Conservation (phyloP, 35 echinoderm and acorn worm species). For the Lytechinus variegatus region DNA sequence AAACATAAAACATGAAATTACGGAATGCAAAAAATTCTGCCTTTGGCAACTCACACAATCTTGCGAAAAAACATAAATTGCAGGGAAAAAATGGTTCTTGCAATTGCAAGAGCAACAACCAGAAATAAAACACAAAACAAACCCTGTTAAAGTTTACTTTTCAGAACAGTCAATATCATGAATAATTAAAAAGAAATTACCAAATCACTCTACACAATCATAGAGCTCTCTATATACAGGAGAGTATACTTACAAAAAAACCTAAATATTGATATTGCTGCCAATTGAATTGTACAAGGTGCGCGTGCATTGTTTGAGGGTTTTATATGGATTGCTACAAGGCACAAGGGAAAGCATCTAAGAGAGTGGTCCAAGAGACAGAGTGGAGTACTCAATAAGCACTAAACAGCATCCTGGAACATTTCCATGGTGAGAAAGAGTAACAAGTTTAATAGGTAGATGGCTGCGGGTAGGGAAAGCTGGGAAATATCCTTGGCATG, state of each 20-base stretch:
- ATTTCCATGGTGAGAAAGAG: not conserved
- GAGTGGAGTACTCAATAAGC: not conserved
- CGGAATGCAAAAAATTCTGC: not conserved
- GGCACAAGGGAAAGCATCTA: slow-evolving; percentile 39
- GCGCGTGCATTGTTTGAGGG: slow-evolving; percentile 28
- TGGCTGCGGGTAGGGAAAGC: not conserved
- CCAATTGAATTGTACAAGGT: slow-evolving; percentile 23
- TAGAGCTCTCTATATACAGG: slow-evolving; percentile 23
- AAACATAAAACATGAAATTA: slow-evolving; percentile 5
- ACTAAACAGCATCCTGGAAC: not conserved
- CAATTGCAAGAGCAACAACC: not conserved
- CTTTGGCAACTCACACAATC: not conserved
- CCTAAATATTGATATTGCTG: slow-evolving; percentile 24
- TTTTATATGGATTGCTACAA: not conserved
- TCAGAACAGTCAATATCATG: not conserved
- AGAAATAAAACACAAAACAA: not conserved
- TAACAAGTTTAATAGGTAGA: not conserved
- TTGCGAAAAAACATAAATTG: not conserved
- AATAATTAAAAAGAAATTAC: not conserved
- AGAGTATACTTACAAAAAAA: slow-evolving; percentile 39
- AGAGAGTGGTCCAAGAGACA: not conserved
- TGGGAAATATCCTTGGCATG: not conserved
- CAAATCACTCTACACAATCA: not conserved
- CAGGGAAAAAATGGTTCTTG: not conserved
- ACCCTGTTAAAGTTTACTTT: not conserved